Evolutionary conservation across 2,888 invertebrate genomes (phyloP).

Genomic region (Lamellibrachia columna): DNA sequence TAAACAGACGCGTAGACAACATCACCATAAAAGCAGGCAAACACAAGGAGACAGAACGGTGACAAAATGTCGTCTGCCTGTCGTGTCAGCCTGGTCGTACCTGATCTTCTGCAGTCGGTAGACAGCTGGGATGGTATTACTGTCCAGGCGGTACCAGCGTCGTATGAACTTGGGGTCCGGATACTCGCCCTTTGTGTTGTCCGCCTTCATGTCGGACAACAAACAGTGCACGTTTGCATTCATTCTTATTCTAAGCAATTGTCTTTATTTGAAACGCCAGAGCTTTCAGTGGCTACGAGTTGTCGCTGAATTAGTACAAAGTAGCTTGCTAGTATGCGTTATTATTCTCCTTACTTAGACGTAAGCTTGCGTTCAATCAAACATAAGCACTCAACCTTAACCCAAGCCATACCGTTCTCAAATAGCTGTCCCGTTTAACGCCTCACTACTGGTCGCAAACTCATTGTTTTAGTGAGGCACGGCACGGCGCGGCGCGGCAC

Average conservation of each 20-base stretch:
- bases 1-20: too few relatives aligned
- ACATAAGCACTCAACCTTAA: not conserved
- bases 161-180: slow-evolving; percentile 32
- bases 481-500: not conserved
- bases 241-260: not conserved
- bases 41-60: not conserved
- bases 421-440: not conserved
- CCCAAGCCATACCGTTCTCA: not conserved
- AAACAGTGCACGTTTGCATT: not conserved
- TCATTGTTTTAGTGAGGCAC: not conserved
- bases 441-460: not conserved
- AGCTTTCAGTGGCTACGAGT: not conserved
- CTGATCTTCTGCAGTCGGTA: slow-evolving; percentile 39
- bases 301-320: not conserved
- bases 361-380: not conserved
- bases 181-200: not conserved
- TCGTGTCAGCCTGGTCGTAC: slow-evolving; percentile 21
- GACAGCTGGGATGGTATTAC: slow-evolving; percentile 32
- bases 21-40: not conserved
- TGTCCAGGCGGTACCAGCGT: slow-evolving; percentile 38
- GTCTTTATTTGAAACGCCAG: not conserved
- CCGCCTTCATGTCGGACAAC: slow-evolving; percentile 7
- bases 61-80: not conserved
- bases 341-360: not conserved
- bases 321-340: not conserved